phyloP scores from a whole-genome alignment of 2,113 vertebrate genomes.

The Riparia riparia region DNA sequence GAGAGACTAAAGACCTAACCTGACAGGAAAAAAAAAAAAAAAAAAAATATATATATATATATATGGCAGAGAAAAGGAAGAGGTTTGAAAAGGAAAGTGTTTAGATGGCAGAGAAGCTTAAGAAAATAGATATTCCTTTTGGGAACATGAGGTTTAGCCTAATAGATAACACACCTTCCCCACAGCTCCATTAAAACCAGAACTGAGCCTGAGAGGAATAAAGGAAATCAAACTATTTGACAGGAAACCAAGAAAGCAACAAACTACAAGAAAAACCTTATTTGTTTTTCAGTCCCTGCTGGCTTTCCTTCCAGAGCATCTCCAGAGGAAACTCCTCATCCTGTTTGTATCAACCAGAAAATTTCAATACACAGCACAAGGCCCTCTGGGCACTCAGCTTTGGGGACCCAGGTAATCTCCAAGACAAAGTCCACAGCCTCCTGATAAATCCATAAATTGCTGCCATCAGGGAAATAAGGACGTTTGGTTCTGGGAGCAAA shows the following conservation, averaged over 20 bases:
- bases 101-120: background rate
- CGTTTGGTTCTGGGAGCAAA: background rate
- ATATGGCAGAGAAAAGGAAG: background rate
- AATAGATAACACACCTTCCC: background rate
- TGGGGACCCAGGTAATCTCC: background rate
- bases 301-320: background rate
- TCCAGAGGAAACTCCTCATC: background rate
- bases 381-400: background rate
- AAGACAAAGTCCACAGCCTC: background rate
- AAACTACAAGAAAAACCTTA: background rate
- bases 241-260: background rate
- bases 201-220: background rate
- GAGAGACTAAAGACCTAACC: background rate
- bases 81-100: background rate
- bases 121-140: background rate
- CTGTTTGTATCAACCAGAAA: background rate
- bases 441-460: background rate
- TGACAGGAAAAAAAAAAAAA: background rate
- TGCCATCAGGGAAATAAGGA: background rate
- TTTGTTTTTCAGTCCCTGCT: background rate
- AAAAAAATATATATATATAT: background rate
- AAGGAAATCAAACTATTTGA: conserved; percentile 13
- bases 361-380: background rate
- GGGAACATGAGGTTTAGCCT: background rate
- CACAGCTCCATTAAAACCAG: background rate